Conservation (phyloP, 2,113 vertebrate species). For the Hypanus sabinus region DNA sequence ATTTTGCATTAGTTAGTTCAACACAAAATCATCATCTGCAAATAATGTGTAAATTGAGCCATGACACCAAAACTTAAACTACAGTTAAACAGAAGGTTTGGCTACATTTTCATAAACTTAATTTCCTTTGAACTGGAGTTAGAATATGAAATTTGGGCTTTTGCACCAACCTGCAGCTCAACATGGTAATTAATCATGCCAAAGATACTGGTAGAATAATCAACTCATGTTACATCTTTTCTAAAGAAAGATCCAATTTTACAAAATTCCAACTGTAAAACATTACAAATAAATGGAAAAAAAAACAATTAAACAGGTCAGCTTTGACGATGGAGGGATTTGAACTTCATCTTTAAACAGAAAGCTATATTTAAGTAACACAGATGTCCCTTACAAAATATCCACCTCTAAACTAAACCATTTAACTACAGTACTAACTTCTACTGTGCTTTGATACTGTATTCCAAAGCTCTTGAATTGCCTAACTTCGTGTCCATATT, state of each 20-base stretch:
- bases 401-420: neutral
- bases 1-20: neutral
- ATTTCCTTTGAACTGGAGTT: neutral
- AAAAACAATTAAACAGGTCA: neutral
- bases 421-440: neutral
- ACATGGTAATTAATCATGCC: neutral
- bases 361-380: neutral
- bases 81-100: neutral
- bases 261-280: neutral
- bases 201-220: neutral
- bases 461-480: neutral
- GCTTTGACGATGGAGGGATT: neutral
- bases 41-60: neutral
- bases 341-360: neutral
- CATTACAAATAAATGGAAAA: neutral
- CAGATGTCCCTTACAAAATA: neutral
- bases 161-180: too few relatives aligned
- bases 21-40: too few relatives aligned
- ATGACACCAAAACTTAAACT: neutral
- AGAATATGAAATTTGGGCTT: neutral
- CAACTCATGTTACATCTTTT: neutral
- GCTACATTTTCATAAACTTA: neutral
- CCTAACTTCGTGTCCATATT: neutral
- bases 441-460: neutral
- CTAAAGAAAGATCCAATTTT: neutral